Conservation (phyloP, 2,888 invertebrate genomes). For the Podabrus alpinus region DNA sequence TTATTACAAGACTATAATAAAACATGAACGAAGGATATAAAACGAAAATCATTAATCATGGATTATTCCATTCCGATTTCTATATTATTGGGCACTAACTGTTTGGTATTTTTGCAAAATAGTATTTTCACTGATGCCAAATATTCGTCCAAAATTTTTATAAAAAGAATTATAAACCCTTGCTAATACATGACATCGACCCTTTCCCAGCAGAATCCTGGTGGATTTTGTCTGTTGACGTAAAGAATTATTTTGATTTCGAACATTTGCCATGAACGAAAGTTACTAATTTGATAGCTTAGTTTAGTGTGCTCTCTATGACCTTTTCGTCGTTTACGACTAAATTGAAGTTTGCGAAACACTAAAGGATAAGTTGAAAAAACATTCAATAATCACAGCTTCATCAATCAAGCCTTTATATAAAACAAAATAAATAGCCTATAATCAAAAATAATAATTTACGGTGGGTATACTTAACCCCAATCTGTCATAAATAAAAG, state of each 20-base stretch:
- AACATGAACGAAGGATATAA: neutral
- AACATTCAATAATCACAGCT: neutral
- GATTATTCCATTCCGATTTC: neutral
- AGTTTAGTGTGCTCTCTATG: neutral
- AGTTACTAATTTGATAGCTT: neutral
- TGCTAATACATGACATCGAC: neutral
- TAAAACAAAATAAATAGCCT: neutral
- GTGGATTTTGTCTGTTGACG: neutral
- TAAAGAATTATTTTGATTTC: slow-evolving; percentile 1
- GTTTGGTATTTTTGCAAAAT: neutral
- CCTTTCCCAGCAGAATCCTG: neutral
- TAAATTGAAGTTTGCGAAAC: neutral
- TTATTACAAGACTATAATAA: neutral
- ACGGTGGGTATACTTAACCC: neutral
- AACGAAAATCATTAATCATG: neutral
- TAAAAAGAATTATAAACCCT: neutral
- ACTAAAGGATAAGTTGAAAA: neutral
- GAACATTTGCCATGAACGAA: neutral
- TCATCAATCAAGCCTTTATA: neutral
- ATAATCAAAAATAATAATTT: neutral
- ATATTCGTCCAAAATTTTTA: neutral
- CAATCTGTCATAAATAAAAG: neutral
- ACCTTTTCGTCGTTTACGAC: neutral
- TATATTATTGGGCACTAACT: neutral
- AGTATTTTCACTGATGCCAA: neutral